These are phyloP conservation scores for Caenorhabditis parvicauda DNA, from an alignment of 2,888 invertebrate species.

Conservation along the genomic window DNA sequence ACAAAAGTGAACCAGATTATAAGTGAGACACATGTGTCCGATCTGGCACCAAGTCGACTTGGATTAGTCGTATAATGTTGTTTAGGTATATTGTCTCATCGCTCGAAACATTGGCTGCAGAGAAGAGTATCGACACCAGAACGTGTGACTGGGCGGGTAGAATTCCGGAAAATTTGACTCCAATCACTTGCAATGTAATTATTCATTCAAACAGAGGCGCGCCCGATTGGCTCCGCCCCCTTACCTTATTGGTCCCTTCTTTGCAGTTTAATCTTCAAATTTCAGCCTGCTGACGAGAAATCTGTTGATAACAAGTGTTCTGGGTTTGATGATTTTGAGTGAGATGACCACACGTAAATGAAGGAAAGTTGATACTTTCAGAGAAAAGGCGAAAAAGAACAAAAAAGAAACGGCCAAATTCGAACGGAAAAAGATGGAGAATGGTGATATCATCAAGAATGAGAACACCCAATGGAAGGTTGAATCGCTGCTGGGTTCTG, in stretches of 20 bases:
- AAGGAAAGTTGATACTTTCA: not conserved
- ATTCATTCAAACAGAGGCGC: no score
- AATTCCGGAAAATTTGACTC: no score
- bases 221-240: no score
- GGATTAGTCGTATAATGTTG: not conserved
- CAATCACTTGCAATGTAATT: no score
- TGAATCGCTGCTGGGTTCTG: conserved; percentile 26
- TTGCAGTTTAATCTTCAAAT: no score
- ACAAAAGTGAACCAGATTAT: conserved; percentile 5
- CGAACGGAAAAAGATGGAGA: conserved; percentile 15
- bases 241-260: no score
- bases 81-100: not conserved
- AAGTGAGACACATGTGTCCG: not conserved
- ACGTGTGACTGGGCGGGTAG: conserved; percentile 8
- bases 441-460: conserved; percentile 15
- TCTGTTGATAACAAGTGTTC: not conserved
- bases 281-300: no score
- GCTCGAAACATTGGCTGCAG: not conserved
- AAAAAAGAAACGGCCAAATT: not conserved
- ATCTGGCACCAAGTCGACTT: not conserved
- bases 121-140: not conserved
- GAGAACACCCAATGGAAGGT: conserved; percentile 22
- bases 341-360: not conserved
- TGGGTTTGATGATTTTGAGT: not conserved
- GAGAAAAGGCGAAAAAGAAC: not conserved